These are phyloP conservation scores for Drosophila navojoa DNA, from an alignment of 1,140 invertebrate species.

Conservation along the genomic window DNA sequence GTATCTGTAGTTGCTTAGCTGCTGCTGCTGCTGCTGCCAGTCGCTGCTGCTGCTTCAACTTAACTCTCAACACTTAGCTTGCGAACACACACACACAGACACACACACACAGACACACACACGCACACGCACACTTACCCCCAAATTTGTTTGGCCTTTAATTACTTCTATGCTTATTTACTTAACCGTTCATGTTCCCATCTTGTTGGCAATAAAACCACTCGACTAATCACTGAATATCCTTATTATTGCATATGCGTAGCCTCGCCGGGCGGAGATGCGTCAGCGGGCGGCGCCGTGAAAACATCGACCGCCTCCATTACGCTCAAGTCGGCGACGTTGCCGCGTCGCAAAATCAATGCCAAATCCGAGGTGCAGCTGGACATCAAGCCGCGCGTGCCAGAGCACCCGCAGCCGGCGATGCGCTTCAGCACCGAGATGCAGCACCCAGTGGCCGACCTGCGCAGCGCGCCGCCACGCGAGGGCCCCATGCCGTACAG, in stretches of 20 bases:
- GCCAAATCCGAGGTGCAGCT: constrained; percentile 88
- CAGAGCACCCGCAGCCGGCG: constrained; percentile 67
- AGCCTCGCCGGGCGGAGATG: constrained; percentile 72
- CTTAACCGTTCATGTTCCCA: constrained; percentile 28
- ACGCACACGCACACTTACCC: not conserved
- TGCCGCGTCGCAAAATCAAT: constrained; percentile 87
- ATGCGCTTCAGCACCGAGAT: constrained; percentile 83
- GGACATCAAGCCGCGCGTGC: constrained; percentile 81
- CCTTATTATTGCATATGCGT: not conserved
- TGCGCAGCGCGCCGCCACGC: constrained; percentile 83
- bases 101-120: not conserved
- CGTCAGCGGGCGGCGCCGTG: constrained; percentile 79
- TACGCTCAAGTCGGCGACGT: constrained; percentile 87
- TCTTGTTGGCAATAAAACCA: not conserved
- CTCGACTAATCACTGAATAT: not conserved
- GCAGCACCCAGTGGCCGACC: constrained; percentile 82
- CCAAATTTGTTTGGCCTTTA: not conserved
- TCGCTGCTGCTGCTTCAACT: constrained; percentile 23
- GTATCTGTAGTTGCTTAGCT: constrained; percentile 29
- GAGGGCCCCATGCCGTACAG: constrained; percentile 78
- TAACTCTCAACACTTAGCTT: not conserved
- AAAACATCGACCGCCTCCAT: constrained; percentile 87
- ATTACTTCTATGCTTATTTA: constrained; percentile 26
- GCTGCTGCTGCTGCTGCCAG: constrained; percentile 13
- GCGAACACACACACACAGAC: not conserved